phyloP scores from a whole-genome alignment of 2,888 invertebrate genomes.

The Atrina japonica region DNA sequence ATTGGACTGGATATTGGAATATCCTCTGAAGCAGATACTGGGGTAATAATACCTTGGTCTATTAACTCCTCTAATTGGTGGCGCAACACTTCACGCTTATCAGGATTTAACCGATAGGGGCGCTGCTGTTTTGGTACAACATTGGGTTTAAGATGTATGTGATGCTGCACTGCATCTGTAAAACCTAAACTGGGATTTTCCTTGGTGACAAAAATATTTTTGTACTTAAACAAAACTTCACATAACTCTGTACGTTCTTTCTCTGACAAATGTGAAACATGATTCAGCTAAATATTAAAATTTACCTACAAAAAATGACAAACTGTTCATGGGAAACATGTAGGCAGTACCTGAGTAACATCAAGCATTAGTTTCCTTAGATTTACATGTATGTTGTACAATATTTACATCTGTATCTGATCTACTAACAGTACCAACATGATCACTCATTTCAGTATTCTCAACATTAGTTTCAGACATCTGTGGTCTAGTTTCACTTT shows the following conservation, averaged over 20 bases:
- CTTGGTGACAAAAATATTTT: constrained; percentile 31
- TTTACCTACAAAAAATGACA: neutral
- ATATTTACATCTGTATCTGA: neutral
- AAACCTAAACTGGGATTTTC: constrained; percentile 21
- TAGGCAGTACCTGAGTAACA: neutral
- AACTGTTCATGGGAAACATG: too few species aligned
- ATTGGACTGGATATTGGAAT: constrained; percentile 43
- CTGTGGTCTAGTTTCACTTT: too few species aligned
- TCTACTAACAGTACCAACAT: neutral
- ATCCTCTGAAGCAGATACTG: constrained; percentile 37
- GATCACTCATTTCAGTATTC: too few species aligned
- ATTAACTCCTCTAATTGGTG: constrained; percentile 41
- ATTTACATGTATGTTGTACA: neutral
- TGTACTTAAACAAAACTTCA: constrained; percentile 3
- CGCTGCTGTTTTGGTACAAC: constrained; percentile 29
- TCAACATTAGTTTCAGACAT: too few species aligned
- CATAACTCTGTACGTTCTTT: neutral
- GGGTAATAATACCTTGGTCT: constrained; percentile 40
- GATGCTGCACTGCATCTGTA: constrained; percentile 21
- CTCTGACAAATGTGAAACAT: constrained; percentile 22
- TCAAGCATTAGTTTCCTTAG: neutral
- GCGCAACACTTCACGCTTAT: constrained; percentile 28
- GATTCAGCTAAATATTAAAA: constrained; percentile 4
- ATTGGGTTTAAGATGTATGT: constrained; percentile 28
- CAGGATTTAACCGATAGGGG: constrained; percentile 29